Evolutionary conservation across 2,797 vertebrate genomes (phyloP).

Genomic region (Chiloscyllium punctatum): DNA sequence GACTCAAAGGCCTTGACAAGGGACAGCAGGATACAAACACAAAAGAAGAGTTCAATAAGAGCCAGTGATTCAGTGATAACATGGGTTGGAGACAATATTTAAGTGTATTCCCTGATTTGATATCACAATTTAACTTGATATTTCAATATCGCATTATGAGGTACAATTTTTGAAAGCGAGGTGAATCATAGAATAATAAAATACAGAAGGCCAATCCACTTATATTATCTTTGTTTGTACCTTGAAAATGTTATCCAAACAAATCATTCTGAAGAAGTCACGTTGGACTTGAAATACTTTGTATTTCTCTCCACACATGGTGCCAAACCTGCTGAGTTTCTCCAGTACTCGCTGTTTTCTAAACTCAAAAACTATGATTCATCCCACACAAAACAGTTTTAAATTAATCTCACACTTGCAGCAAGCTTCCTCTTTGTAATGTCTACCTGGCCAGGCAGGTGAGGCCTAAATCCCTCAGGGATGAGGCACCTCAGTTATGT

Average conservation of each 20-base stretch:
- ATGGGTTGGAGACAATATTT: too few relatives aligned
- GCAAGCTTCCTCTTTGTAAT: background rate
- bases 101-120: background rate
- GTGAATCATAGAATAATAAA: too few relatives aligned
- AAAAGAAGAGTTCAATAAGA: background rate
- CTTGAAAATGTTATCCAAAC: too few relatives aligned
- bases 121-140: background rate
- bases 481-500: background rate
- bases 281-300: too few relatives aligned
- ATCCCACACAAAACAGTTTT: background rate
- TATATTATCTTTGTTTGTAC: too few relatives aligned
- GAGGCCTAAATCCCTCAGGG: background rate
- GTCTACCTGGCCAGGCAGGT: background rate
- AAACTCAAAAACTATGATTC: background rate
- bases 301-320: too few relatives aligned
- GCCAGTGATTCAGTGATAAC: background rate
- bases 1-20: background rate
- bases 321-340: too few relatives aligned
- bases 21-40: background rate
- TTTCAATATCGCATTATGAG: background rate
- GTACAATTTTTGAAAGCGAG: background rate
- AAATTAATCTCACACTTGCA: background rate
- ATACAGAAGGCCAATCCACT: too few relatives aligned
- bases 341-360: too few relatives aligned
- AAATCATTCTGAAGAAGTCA: too few relatives aligned